phyloP scores from a whole-genome alignment of 1,140 invertebrate species.

The Ostrea denselamellosa region DNA sequence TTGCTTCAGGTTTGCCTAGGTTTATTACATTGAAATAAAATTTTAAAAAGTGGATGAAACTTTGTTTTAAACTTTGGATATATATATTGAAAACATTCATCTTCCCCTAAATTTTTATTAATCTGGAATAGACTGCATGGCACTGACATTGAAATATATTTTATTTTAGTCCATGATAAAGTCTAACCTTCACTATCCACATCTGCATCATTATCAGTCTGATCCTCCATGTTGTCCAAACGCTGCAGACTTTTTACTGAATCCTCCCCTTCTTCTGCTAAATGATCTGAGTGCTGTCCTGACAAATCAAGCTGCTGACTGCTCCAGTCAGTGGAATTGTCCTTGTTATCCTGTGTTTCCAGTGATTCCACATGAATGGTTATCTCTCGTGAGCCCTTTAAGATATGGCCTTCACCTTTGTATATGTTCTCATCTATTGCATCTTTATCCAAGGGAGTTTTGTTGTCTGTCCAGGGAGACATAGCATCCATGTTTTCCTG shows the following conservation, averaged over 20 bases:
- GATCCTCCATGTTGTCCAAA: background rate
- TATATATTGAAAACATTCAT: no score
- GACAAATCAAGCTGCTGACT: background rate
- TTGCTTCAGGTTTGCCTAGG: no score
- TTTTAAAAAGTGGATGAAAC: no score
- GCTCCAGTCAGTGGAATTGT: background rate
- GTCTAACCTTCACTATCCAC: constrained; percentile 1
- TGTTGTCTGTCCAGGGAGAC: background rate
- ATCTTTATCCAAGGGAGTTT: background rate
- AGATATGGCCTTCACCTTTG: background rate
- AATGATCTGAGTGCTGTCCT: background rate
- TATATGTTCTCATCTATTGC: background rate
- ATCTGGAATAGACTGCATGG: no score
- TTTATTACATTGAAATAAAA: no score
- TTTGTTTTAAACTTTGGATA: no score
- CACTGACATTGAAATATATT: no score
- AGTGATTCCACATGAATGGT: background rate
- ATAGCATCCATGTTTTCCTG: constrained; percentile 13
- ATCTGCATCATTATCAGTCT: constrained; percentile 25
- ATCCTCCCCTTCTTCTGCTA: background rate
- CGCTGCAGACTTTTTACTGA: background rate
- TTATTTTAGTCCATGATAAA: background rate
- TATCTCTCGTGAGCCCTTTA: background rate
- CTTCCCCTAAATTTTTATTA: no score
- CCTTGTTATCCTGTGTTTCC: background rate